Percentiles rank a stretch among this genome's conserved stretches.
Conservation (phyloP, 2,888 invertebrate genomes). For the Synergus japonicus region DNA sequence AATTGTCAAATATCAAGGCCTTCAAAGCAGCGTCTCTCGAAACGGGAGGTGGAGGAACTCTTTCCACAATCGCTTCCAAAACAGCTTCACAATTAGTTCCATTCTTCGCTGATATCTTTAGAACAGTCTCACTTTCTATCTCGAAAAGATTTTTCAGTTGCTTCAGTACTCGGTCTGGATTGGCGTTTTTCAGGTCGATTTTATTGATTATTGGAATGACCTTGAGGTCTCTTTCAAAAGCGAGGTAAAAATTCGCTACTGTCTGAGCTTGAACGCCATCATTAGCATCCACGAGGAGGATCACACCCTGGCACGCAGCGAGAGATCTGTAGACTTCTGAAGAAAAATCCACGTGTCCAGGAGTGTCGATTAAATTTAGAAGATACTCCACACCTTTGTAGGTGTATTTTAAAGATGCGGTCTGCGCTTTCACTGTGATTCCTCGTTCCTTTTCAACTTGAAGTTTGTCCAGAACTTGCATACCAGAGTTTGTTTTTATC, state of each 20-base stretch:
- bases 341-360: slow-evolving; percentile 98
- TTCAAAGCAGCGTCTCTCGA: slow-evolving; percentile 82
- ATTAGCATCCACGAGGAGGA: slow-evolving; percentile 96
- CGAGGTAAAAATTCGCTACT: slow-evolving; percentile 96
- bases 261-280: slow-evolving; percentile 98
- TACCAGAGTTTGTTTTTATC: slow-evolving; percentile 82
- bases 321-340: slow-evolving; percentile 96
- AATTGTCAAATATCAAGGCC: slow-evolving; percentile 94
- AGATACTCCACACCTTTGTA: slow-evolving; percentile 86
- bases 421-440: slow-evolving; percentile 99
- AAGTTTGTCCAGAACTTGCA: slow-evolving; percentile 87
- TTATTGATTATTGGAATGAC: slow-evolving; percentile 98
- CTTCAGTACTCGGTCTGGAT: slow-evolving; percentile 88
- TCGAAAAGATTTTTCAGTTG: slow-evolving; percentile 91
- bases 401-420: slow-evolving; percentile 90
- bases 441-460: slow-evolving; percentile 97
- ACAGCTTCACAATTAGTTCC: slow-evolving; percentile 91
- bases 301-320: slow-evolving; percentile 95
- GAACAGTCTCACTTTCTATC: slow-evolving; percentile 84
- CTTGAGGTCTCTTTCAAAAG: slow-evolving; percentile 87
- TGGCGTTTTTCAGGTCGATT: slow-evolving; percentile 94
- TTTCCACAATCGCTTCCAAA: slow-evolving; percentile 87
- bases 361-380: slow-evolving; percentile 97
- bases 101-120: slow-evolving; percentile 94
- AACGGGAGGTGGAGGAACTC: slow-evolving; percentile 87